Conservation (phyloP, 1,140 invertebrate genomes). For the Diploscapter pachys region DNA sequence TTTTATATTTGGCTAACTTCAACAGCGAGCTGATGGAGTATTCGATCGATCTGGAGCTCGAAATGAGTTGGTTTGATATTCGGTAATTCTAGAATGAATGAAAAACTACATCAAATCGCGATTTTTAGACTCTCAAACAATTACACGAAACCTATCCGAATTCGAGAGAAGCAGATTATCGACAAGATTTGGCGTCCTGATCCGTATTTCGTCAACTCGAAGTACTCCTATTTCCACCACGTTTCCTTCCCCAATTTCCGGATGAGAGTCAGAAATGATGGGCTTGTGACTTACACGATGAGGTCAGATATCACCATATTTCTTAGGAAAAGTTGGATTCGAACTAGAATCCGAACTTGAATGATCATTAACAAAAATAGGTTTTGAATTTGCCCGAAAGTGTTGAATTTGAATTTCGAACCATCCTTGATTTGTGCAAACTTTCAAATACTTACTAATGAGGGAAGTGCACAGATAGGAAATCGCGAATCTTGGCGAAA, state of each 20-base stretch:
- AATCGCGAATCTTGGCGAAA: too few species aligned
- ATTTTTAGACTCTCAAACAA: constrained; percentile 47
- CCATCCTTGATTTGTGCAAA: too few species aligned
- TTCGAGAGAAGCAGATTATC: constrained; percentile 49
- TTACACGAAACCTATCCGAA: constrained; percentile 51
- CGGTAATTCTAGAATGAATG: not conserved
- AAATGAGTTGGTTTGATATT: constrained; percentile 46
- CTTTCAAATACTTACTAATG: too few species aligned
- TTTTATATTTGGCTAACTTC: constrained; percentile 54
- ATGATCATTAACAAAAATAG: too few species aligned
- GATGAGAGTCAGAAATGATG: constrained; percentile 51
- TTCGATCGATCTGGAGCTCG: constrained; percentile 50
- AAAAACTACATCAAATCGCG: too few species aligned
- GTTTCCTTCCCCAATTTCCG: constrained; percentile 58
- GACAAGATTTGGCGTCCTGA: constrained; percentile 56
- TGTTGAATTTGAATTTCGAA: too few species aligned
- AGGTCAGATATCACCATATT: constrained; percentile 30
- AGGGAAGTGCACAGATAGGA: too few species aligned
- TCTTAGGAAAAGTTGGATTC: too few species aligned
- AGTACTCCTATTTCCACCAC: constrained; percentile 54
- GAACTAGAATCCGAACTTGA: too few species aligned
- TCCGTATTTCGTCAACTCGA: constrained; percentile 45
- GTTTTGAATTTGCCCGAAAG: too few species aligned
- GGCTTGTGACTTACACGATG: constrained; percentile 51
- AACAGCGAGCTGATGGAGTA: constrained; percentile 56